phyloP scores from a whole-genome alignment of 2,888 invertebrate species.

The Apamea monoglypha region DNA sequence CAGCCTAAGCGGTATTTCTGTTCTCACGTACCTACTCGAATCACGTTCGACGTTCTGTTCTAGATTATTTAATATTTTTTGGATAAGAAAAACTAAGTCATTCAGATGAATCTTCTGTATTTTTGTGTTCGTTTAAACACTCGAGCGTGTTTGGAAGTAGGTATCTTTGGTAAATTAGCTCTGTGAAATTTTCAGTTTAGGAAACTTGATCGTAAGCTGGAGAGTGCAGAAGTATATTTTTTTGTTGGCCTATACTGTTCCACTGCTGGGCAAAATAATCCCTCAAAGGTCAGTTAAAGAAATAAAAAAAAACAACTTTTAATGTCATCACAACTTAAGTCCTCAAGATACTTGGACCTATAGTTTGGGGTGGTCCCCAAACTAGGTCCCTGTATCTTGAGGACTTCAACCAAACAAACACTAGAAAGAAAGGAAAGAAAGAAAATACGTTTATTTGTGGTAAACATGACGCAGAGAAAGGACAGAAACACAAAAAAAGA shows the following conservation, averaged over 20 bases:
- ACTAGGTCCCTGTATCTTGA: no score
- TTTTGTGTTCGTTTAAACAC: neutral
- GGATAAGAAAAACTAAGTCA: neutral
- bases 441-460: no score
- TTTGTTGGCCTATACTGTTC: neutral
- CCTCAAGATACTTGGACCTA: neutral
- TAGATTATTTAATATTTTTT: conserved; percentile 11
- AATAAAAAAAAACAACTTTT: neutral
- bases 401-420: no score
- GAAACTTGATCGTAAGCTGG: neutral
- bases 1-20: neutral
- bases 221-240: neutral
- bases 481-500: no score
- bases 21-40: neutral
- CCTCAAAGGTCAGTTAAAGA: neutral
- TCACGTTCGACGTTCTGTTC: neutral
- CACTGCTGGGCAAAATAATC: neutral
- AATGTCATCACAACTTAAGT: no score
- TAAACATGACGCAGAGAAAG: no score
- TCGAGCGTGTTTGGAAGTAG: neutral
- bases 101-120: no score
- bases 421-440: no score
- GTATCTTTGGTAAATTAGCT: neutral
- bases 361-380: no score
- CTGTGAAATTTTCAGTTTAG: neutral